Evolutionary conservation across 2,113 vertebrate species (phyloP).

Genomic region (Lepus americanus): DNA sequence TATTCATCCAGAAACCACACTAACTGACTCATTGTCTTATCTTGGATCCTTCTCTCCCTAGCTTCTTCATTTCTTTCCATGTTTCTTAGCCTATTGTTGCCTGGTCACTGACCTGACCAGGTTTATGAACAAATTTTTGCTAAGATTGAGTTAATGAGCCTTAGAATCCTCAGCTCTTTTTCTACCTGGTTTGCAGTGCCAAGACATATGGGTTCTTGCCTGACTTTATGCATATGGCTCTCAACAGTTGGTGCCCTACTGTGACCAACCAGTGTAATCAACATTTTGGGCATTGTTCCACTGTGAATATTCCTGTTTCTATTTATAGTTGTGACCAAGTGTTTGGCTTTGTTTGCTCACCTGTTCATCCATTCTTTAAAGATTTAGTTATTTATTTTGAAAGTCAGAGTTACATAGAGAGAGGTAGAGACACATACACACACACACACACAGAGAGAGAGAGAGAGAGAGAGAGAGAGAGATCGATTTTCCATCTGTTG

Average conservation of each 20-base stretch:
- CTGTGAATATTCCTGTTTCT: background rate
- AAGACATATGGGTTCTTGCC: background rate
- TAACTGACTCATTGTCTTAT: constrained; percentile 23
- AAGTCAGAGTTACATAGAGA: too few relatives aligned
- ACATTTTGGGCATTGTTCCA: background rate
- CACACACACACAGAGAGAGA: too few relatives aligned
- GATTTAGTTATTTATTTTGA: too few relatives aligned
- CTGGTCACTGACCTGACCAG: background rate
- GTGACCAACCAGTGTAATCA: background rate
- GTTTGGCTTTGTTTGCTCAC: background rate
- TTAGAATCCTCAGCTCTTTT: constrained; percentile 28
- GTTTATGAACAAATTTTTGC: constrained; percentile 25
- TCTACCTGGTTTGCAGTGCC: background rate
- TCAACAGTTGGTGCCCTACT: background rate
- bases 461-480: too few relatives aligned
- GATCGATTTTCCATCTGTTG: too few relatives aligned
- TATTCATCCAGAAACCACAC: background rate
- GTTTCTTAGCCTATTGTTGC: background rate
- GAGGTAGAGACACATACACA: too few relatives aligned
- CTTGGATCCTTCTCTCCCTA: background rate
- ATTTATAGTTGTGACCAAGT: background rate
- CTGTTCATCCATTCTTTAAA: background rate
- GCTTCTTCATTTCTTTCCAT: background rate
- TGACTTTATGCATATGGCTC: background rate
- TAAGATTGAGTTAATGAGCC: background rate